phyloP scores from a whole-genome alignment of 2,888 invertebrate genomes.

The Ophion obscuratus region DNA sequence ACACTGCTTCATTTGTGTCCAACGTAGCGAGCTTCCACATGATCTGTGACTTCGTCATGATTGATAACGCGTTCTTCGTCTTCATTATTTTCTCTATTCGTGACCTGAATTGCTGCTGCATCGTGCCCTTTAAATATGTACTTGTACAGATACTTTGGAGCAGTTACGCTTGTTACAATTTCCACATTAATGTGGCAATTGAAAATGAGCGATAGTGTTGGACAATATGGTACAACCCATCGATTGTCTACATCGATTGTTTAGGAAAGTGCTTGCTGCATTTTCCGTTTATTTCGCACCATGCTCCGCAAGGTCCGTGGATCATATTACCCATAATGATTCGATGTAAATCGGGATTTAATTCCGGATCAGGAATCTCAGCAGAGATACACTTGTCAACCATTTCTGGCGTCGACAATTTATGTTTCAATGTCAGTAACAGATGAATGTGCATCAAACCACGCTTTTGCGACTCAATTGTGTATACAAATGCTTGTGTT shows the following conservation, averaged over 20 bases:
- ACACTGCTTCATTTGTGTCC: too few species aligned
- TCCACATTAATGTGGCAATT: too few species aligned
- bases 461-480: slow-evolving; percentile 69
- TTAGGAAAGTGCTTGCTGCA: slow-evolving; percentile 76
- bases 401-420: slow-evolving; percentile 67
- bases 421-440: slow-evolving; percentile 64
- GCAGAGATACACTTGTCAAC: slow-evolving; percentile 71
- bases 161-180: too few species aligned
- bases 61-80: too few species aligned
- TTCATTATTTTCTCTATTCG: too few species aligned
- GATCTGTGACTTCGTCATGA: too few species aligned
- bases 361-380: slow-evolving; percentile 76
- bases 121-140: too few species aligned
- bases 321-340: slow-evolving; percentile 79
- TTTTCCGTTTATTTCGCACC: slow-evolving; percentile 69
- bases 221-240: too few species aligned
- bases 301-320: slow-evolving; percentile 79
- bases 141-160: too few species aligned
- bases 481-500: slow-evolving; percentile 60
- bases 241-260: slow-evolving; percentile 70
- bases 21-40: too few species aligned
- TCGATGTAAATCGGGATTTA: slow-evolving; percentile 67
- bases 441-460: slow-evolving; percentile 68
- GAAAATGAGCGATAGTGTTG: too few species aligned
- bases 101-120: too few species aligned